These are phyloP conservation scores for Mionectes olivaceus DNA, from an alignment of 2,797 vertebrate species.

Conservation along the genomic window DNA sequence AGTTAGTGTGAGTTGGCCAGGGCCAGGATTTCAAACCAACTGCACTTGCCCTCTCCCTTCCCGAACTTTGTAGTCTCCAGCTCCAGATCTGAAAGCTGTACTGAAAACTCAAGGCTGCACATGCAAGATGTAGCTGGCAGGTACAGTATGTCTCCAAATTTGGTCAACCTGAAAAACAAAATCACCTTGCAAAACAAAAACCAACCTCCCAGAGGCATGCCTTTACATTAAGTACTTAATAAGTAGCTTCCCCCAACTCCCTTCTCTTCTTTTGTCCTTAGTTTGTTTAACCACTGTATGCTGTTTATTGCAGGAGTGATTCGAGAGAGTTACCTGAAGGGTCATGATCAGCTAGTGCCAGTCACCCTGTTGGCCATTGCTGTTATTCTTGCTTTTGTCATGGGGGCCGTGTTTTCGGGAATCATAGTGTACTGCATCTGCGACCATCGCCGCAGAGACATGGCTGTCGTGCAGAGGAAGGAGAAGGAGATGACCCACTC, in stretches of 20 bases:
- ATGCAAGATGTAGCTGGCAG: background rate
- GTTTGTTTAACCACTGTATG: conserved; percentile 55
- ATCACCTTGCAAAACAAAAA: background rate
- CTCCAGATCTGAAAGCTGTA: background rate
- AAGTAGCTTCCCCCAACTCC: background rate
- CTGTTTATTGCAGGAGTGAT: conserved; percentile 93
- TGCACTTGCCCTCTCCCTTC: background rate
- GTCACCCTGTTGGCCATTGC: conserved; percentile 95
- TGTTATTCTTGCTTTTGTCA: conserved; percentile 96
- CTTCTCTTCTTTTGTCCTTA: rapidly evolving
- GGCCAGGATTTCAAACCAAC: background rate
- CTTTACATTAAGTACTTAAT: background rate
- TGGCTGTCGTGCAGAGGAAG: conserved; percentile 86
- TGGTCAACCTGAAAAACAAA: background rate
- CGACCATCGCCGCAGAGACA: conserved; percentile 91
- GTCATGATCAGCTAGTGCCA: conserved; percentile 94
- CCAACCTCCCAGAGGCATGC: background rate
- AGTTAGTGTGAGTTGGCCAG: background rate
- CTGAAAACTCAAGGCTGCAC: background rate
- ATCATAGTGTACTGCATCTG: conserved; percentile 97
- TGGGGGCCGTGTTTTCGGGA: conserved; percentile 97
- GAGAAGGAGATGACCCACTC: conserved; percentile 86
- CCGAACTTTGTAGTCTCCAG: background rate
- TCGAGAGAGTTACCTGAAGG: conserved; percentile 97
- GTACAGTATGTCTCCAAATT: background rate